Percentiles rank a stretch among this genome's conserved stretches.
phyloP scores from a whole-genome alignment of 1,140 invertebrate species.

The Caenorhabditis brenneri region DNA sequence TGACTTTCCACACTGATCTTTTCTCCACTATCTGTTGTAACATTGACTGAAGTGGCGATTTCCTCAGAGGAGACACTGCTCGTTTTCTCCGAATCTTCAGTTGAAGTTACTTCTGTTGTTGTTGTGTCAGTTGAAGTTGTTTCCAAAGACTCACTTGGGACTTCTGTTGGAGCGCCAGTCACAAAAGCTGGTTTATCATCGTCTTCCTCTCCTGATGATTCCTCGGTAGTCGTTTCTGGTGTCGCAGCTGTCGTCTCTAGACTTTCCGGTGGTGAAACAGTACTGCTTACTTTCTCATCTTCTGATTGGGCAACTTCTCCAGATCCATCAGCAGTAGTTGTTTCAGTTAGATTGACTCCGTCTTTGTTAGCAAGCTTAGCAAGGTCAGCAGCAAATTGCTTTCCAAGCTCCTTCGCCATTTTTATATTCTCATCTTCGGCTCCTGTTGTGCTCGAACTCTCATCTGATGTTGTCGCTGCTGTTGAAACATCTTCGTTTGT shows the following conservation, averaged over 20 bases:
- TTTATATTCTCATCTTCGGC: neutral
- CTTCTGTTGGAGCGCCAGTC: neutral
- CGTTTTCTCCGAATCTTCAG: neutral
- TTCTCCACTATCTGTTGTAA: slow-evolving; percentile 21
- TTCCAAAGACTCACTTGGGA: neutral
- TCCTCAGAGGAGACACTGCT: slow-evolving; percentile 34
- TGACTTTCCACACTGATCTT: neutral
- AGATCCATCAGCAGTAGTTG: neutral
- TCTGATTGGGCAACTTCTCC: neutral
- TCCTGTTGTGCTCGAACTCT: neutral
- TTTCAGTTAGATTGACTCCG: neutral
- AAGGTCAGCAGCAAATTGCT: slow-evolving; percentile 23
- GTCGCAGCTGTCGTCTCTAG: neutral
- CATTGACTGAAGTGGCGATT: neutral
- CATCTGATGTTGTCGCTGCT: neutral
- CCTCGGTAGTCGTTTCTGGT: neutral
- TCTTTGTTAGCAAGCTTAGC: slow-evolving; percentile 3
- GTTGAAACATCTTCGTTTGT: neutral
- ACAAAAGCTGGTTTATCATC: slow-evolving; percentile 15
- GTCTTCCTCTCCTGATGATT: neutral
- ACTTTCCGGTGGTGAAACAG: neutral
- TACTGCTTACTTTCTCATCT: neutral
- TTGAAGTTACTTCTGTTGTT: neutral
- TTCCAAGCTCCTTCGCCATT: slow-evolving; percentile 2
- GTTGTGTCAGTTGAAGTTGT: slow-evolving; percentile 2